Percentiles rank a stretch among this genome's conserved stretches.
Conservation (phyloP, 2,797 vertebrate species). For the Anabacerthia variegaticeps region DNA sequence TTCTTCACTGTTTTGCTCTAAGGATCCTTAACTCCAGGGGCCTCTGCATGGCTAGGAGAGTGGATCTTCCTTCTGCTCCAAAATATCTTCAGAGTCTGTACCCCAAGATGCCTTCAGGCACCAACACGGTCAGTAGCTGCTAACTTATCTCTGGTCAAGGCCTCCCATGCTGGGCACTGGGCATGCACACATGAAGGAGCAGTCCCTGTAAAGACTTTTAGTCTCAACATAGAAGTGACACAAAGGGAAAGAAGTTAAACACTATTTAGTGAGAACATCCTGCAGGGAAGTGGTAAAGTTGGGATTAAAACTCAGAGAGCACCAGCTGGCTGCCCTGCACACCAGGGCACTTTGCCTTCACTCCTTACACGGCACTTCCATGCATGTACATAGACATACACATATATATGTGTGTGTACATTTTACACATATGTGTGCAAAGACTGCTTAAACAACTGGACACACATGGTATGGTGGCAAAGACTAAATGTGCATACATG, state of each 20-base stretch:
- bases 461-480: not conserved
- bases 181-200: not conserved
- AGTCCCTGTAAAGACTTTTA: not conserved
- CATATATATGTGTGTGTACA: rapidly evolving
- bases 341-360: not conserved
- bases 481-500: rapidly evolving
- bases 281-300: not conserved
- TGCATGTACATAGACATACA: rapidly evolving
- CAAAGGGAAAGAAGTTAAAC: not conserved
- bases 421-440: no score
- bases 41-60: not conserved
- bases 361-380: not conserved
- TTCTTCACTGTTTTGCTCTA: not conserved
- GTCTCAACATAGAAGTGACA: not conserved
- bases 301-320: not conserved
- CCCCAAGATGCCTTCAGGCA: not conserved
- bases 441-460: not conserved
- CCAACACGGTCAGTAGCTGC: not conserved
- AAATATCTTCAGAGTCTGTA: not conserved
- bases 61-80: not conserved
- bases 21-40: not conserved
- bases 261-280: not conserved
- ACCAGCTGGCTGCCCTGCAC: not conserved
- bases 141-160: not conserved
- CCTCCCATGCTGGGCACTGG: not conserved